Percentiles rank a stretch among this genome's conserved stretches.
Evolutionary conservation across 1,140 invertebrate genomes (phyloP).

Genomic region (Eufriesea mexicana): DNA sequence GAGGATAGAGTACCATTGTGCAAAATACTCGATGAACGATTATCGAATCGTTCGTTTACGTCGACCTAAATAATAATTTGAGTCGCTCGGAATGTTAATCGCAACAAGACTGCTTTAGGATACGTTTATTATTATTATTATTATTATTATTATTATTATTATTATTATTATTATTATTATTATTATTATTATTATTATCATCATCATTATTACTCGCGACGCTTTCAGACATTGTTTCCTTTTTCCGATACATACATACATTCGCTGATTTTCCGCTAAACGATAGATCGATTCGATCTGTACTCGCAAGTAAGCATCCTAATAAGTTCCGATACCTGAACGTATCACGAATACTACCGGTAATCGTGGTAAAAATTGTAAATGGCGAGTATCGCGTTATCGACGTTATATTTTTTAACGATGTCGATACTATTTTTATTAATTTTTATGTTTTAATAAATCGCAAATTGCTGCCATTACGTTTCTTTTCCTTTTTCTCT

Average conservation of each 20-base stretch:
- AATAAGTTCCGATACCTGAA: background rate
- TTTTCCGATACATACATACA: too few species aligned
- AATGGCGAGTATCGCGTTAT: background rate
- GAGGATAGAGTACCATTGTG: background rate
- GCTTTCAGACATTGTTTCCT: too few species aligned
- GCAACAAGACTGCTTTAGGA: constrained; percentile 1
- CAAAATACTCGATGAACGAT: background rate
- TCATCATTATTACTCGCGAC: too few species aligned
- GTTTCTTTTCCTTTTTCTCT: background rate
- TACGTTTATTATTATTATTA: background rate
- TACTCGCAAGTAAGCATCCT: background rate
- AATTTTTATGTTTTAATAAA: background rate
- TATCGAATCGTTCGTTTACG: background rate
- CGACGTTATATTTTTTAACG: background rate
- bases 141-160: too few species aligned
- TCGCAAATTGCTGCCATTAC: background rate
- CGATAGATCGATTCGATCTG: background rate
- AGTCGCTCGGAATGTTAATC: too few species aligned
- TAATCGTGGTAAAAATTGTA: background rate
- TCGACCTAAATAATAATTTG: background rate
- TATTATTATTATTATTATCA: too few species aligned
- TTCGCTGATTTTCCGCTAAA: too few species aligned
- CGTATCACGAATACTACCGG: background rate
- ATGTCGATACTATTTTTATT: background rate
- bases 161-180: background rate